Evolutionary conservation across 1,140 invertebrate species (phyloP).

Genomic region (Aricia agestis): DNA sequence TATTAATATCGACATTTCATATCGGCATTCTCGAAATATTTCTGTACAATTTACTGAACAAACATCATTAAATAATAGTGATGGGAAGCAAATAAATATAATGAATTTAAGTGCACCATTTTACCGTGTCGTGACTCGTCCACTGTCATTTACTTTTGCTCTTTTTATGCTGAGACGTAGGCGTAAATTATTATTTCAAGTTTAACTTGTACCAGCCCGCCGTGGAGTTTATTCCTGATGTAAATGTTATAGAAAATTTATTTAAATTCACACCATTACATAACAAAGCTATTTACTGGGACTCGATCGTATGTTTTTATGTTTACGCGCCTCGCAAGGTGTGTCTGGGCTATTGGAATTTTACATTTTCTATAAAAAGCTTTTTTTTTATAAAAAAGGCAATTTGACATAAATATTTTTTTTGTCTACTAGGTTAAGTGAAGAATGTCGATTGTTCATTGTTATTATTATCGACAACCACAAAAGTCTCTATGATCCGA

Average conservation of each 20-base stretch:
- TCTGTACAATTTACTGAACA: constrained; percentile 9
- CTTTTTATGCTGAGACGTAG: constrained; percentile 26
- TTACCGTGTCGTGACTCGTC: constrained; percentile 19
- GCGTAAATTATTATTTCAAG: constrained; percentile 41
- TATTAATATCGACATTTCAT: constrained; percentile 1
- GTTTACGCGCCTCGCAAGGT: constrained; percentile 34
- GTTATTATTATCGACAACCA: no score
- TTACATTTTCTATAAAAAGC: constrained; percentile 2
- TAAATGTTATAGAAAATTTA: constrained; percentile 75
- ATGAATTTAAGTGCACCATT: constrained; percentile 17
- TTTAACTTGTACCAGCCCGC: constrained; percentile 31
- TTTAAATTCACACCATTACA: constrained; percentile 73
- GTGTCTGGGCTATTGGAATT: background rate
- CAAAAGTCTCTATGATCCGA: no score
- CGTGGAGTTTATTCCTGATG: constrained; percentile 66
- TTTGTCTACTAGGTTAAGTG: no score
- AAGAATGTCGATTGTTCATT: no score
- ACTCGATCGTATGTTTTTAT: constrained; percentile 47
- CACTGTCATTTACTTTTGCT: constrained; percentile 21
- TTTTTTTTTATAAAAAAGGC: background rate
- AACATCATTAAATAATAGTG: constrained; percentile 17
- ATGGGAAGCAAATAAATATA: constrained; percentile 11
- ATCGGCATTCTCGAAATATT: background rate
- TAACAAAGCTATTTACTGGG: constrained; percentile 66
- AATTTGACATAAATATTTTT: background rate